phyloP scores from a whole-genome alignment of 1,140 invertebrate genomes.

The Drosophila parabipectinata region DNA sequence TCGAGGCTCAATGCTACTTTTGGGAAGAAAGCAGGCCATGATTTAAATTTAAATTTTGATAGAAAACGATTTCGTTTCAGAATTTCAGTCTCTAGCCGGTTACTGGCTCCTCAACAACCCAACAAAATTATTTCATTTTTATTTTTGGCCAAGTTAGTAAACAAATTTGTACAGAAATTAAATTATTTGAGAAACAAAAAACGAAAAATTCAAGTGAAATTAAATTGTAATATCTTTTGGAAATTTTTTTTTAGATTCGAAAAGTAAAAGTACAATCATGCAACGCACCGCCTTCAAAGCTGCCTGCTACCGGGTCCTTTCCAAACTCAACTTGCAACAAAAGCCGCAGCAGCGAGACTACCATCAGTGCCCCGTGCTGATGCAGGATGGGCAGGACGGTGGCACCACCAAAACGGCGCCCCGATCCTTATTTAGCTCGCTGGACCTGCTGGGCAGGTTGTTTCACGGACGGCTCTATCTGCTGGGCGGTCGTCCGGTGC shows the following conservation, averaged over 20 bases:
- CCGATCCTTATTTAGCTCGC: background rate
- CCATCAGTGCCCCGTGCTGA: too few species aligned
- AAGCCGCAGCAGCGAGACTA: too few species aligned
- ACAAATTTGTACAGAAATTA: background rate
- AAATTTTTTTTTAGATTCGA: too few species aligned
- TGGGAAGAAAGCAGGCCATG: background rate
- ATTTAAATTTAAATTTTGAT: background rate
- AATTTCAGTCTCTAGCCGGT: slow-evolving; percentile 19
- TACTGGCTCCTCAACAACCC: background rate
- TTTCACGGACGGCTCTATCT: background rate
- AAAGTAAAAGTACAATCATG: background rate
- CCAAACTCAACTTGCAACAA: background rate
- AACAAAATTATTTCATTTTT: background rate
- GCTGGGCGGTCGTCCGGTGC: background rate
- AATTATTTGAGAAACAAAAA: too few species aligned
- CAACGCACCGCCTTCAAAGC: background rate
- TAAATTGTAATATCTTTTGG: too few species aligned
- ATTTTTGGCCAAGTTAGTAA: background rate
- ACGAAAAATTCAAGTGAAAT: too few species aligned
- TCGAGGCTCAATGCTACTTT: background rate
- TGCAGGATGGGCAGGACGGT: background rate
- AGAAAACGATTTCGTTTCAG: background rate
- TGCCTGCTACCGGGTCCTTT: background rate
- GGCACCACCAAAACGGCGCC: background rate
- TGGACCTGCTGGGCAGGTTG: slow-evolving; percentile 7